Evolutionary conservation across 2,113 vertebrate species (phyloP).

Genomic region (Mus spicilegus): DNA sequence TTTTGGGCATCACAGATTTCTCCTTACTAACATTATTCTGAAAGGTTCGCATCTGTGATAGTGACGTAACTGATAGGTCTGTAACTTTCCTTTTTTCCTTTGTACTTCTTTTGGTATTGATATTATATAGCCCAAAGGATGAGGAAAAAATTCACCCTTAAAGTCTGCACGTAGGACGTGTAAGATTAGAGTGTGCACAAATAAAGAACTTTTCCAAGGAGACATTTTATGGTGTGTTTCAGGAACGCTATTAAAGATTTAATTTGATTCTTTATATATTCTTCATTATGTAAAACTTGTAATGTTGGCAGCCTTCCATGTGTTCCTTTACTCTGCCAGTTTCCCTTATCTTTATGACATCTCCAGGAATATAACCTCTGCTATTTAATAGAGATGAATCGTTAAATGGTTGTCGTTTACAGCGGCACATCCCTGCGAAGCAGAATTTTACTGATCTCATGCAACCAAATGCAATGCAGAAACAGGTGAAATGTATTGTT

Average conservation of each 20-base stretch:
- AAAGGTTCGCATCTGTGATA: neutral
- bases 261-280: neutral
- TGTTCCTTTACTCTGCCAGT: neutral
- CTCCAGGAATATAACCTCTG: slow-evolving; percentile 2
- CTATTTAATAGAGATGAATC: neutral
- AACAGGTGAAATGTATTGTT: neutral
- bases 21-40: slow-evolving; percentile 5
- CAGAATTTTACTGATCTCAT: slow-evolving; percentile 49
- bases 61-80: neutral
- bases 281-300: slow-evolving; percentile 3
- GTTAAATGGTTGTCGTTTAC: neutral
- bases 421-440: neutral
- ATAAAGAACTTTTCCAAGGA: slow-evolving; percentile 22
- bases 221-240: slow-evolving; percentile 33
- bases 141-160: neutral
- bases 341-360: neutral
- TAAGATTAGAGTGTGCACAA: neutral
- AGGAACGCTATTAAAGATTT: slow-evolving; percentile 36
- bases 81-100: slow-evolving; percentile 31
- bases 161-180: neutral
- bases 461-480: slow-evolving; percentile 1
- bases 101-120: neutral
- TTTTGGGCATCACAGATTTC: neutral
- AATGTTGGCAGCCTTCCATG: neutral
- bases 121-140: neutral